Evolutionary conservation across 2,888 invertebrate genomes (phyloP).

Genomic region (Heliconius cydno): DNA sequence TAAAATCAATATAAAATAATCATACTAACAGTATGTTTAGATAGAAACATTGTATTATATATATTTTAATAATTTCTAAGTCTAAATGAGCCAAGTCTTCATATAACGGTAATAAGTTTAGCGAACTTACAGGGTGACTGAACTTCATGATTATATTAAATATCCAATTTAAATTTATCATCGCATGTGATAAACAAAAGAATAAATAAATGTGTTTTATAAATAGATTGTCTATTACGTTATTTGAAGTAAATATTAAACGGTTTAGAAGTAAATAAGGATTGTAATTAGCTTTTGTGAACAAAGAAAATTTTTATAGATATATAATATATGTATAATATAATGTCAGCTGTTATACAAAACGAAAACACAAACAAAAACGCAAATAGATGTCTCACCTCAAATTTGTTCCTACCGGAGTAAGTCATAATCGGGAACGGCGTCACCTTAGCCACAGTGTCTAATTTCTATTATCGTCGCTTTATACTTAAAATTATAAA

Average conservation of each 20-base stretch:
- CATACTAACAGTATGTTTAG: background rate
- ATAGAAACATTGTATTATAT: background rate
- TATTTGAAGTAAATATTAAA: background rate
- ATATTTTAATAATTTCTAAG: background rate
- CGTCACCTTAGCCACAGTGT: constrained; percentile 80
- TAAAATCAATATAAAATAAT: background rate
- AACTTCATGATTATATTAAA: constrained; percentile 18
- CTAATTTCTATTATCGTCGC: constrained; percentile 56
- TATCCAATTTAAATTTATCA: constrained; percentile 9
- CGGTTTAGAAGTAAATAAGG: constrained; percentile 7
- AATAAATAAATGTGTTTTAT: background rate
- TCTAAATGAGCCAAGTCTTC: constrained; percentile 7
- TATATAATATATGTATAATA: constrained; percentile 50
- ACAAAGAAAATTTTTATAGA: constrained; percentile 66
- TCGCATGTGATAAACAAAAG: constrained; percentile 6
- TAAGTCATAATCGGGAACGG: constrained; percentile 84
- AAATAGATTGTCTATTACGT: background rate
- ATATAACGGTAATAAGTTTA: constrained; percentile 51
- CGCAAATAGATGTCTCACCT: constrained; percentile 74
- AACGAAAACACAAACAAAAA: constrained; percentile 75
- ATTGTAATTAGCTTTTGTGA: constrained; percentile 48
- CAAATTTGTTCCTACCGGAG: constrained; percentile 86
- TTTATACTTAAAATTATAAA: constrained; percentile 12
- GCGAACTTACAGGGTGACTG: constrained; percentile 48
- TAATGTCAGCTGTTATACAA: constrained; percentile 85